Conservation (phyloP, 2,888 invertebrate species). For the Drosophila infuscata region DNA sequence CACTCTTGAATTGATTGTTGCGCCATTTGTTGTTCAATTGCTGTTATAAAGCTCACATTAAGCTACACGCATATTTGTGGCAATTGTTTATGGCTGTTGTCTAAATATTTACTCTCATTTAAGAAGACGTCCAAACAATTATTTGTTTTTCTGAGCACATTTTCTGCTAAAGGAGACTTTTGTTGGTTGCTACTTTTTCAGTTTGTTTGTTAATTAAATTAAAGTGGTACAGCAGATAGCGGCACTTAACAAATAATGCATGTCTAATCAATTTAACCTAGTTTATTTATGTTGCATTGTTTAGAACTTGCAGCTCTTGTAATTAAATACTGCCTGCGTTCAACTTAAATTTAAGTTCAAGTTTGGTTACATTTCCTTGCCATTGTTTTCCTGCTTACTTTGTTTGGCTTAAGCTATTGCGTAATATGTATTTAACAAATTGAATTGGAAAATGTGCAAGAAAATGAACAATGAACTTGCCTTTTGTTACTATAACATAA, state of each 20-base stretch:
- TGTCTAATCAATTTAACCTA: slow-evolving; percentile 69
- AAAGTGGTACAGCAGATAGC: slow-evolving; percentile 28
- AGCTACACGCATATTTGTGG: slow-evolving; percentile 39
- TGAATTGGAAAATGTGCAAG: not conserved
- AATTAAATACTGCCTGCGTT: not conserved
- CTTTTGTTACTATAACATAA: not conserved
- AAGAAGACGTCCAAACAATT: not conserved
- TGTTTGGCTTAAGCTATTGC: not conserved
- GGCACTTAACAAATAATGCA: slow-evolving; percentile 29
- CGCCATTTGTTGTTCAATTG: slow-evolving; percentile 14
- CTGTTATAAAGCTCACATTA: slow-evolving; percentile 21
- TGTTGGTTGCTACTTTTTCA: slow-evolving; percentile 15
- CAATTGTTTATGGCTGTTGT: slow-evolving; percentile 36
- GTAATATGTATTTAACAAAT: not conserved
- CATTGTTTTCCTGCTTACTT: not conserved
- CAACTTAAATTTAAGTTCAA: not conserved
- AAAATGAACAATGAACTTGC: not conserved
- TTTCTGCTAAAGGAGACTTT: slow-evolving; percentile 10
- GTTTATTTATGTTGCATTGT: slow-evolving; percentile 42
- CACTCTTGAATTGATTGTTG: slow-evolving; percentile 46
- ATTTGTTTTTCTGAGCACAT: slow-evolving; percentile 4
- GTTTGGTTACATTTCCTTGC: not conserved
- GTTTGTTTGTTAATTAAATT: slow-evolving; percentile 61
- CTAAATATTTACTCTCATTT: slow-evolving; percentile 65
- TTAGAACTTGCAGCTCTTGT: slow-evolving; percentile 16